These are phyloP conservation scores for Conops quadrifasciatus DNA, from an alignment of 2,888 invertebrate genomes.

Conservation along the genomic window DNA sequence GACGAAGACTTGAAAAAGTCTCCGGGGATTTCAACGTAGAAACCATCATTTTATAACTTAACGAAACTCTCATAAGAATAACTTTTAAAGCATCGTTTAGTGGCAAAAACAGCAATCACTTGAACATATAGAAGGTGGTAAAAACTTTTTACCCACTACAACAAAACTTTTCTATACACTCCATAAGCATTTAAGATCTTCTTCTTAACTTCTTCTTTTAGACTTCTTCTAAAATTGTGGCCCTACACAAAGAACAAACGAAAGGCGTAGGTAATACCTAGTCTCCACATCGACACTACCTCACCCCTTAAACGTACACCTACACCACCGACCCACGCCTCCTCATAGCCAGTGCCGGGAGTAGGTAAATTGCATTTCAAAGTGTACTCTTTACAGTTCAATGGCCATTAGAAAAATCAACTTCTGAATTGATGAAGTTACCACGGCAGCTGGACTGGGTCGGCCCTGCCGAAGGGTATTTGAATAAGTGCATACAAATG, in stretches of 20 bases:
- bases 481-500: neutral
- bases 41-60: no score
- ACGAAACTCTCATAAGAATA: no score
- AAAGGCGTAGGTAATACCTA: no score
- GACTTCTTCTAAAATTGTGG: no score
- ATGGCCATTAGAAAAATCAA: constrained; percentile 16
- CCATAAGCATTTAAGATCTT: no score
- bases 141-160: neutral
- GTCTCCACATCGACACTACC: neutral
- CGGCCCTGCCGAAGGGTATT: neutral
- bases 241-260: no score
- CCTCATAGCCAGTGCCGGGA: neutral
- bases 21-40: no score
- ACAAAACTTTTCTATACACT: neutral
- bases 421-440: neutral
- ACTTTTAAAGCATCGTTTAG: no score
- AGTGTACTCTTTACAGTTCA: constrained; percentile 18
- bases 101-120: no score
- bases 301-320: neutral
- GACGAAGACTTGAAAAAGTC: no score
- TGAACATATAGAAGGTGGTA: neutral
- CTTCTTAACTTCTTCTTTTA: no score
- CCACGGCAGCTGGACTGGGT: neutral
- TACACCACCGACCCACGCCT: neutral
- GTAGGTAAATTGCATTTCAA: constrained; percentile 31